Percentiles rank a stretch among this genome's conserved stretches.
These are phyloP conservation scores for Gibbula magus DNA, from an alignment of 2,888 invertebrate genomes.

Conservation along the genomic window DNA sequence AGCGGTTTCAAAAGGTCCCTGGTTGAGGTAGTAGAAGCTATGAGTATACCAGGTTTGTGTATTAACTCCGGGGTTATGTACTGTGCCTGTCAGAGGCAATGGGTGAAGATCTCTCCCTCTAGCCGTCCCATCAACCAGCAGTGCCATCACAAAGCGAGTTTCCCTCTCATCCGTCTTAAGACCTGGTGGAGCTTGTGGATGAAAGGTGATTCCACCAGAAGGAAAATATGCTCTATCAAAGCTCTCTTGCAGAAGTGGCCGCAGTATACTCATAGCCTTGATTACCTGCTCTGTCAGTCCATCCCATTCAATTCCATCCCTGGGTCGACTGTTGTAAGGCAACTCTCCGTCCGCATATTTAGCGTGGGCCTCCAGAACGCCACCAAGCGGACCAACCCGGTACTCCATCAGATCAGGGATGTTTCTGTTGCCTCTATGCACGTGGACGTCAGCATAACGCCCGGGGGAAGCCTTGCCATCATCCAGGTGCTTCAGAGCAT, in stretches of 20 bases:
- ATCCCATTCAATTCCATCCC: conserved; percentile 43
- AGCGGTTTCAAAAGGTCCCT: conserved; percentile 48
- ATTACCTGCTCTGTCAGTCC: conserved; percentile 39
- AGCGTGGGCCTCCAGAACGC: conserved; percentile 31
- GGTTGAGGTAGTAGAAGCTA: conserved; percentile 54
- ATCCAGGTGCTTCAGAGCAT: conserved; percentile 41
- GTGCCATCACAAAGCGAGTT: conserved; percentile 38
- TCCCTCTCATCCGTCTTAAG: conserved; percentile 33
- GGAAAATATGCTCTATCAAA: conserved; percentile 48
- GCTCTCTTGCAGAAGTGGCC: conserved; percentile 44
- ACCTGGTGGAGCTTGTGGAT: conserved; percentile 45
- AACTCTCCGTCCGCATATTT: conserved; percentile 43
- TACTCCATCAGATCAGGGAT: conserved; percentile 48
- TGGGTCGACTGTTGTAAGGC: conserved; percentile 51
- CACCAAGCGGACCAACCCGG: conserved; percentile 46
- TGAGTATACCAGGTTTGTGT: conserved; percentile 47
- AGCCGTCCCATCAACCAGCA: conserved; percentile 30
- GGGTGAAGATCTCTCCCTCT: conserved; percentile 44
- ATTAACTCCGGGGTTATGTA: conserved; percentile 50
- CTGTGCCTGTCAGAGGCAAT: conserved; percentile 47
- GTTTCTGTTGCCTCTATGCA: conserved; percentile 35
- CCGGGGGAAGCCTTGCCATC: conserved; percentile 43
- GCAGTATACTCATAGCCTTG: conserved; percentile 37
- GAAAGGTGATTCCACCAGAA: conserved; percentile 40
- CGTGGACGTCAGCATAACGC: conserved; percentile 44